phyloP scores from a whole-genome alignment of 2,888 invertebrate genomes.

The Carcina quercana region DNA sequence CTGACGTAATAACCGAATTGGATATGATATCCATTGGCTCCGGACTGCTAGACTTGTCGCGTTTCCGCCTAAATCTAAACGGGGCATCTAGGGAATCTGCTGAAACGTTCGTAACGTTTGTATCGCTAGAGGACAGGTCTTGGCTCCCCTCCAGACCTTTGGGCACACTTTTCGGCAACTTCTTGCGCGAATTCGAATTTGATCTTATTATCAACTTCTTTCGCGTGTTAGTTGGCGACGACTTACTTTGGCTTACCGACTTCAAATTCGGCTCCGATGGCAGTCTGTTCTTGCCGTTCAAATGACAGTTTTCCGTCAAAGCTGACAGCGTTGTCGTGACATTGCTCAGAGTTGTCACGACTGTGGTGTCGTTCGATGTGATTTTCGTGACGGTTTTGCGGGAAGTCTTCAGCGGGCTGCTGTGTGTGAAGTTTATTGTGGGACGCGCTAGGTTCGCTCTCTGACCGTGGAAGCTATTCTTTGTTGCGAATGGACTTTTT shows the following conservation, averaged over 20 bases:
- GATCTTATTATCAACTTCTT: slow-evolving; percentile 63
- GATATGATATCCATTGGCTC: slow-evolving; percentile 65
- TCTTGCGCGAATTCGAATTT: slow-evolving; percentile 57
- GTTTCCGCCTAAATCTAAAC: slow-evolving; percentile 58
- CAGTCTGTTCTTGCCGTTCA: slow-evolving; percentile 59
- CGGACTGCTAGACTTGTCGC: slow-evolving; percentile 60
- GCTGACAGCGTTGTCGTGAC: slow-evolving; percentile 61
- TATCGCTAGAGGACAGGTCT: slow-evolving; percentile 66
- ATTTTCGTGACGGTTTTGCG: slow-evolving; percentile 48
- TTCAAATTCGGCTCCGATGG: slow-evolving; percentile 60
- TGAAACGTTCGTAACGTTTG: slow-evolving; percentile 64
- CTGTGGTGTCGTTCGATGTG: slow-evolving; percentile 35
- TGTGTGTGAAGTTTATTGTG: slow-evolving; percentile 46
- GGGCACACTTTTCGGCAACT: slow-evolving; percentile 47
- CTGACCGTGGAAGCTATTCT: slow-evolving; percentile 55
- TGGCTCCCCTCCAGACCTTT: slow-evolving; percentile 51
- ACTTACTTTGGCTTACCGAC: slow-evolving; percentile 32
- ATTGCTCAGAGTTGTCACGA: slow-evolving; percentile 39
- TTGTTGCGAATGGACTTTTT: slow-evolving; percentile 48
- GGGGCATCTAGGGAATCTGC: slow-evolving; percentile 62
- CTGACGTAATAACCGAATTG: slow-evolving; percentile 55
- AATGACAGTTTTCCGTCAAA: slow-evolving; percentile 60
- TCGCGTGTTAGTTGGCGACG: slow-evolving; percentile 33
- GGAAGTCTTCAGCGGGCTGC: slow-evolving; percentile 54
- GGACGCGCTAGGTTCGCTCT: slow-evolving; percentile 62